Conservation (phyloP, 2,113 vertebrate genomes). For the Zosterops borbonicus region DNA sequence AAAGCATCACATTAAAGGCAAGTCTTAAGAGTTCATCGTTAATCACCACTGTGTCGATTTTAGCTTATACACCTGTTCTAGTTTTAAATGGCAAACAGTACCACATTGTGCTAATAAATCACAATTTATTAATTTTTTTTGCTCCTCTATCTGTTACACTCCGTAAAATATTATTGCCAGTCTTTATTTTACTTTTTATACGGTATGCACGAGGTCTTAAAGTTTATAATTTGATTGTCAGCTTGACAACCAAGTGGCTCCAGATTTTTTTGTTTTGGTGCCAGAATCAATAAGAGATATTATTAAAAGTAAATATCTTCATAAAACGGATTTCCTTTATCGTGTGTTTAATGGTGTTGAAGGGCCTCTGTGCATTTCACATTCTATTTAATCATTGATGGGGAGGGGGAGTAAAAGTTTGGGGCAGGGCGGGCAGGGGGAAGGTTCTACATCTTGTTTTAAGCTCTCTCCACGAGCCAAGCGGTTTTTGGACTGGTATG, state of each 20-base stretch:
- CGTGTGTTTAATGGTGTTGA: slow-evolving; percentile 64
- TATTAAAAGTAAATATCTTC: slow-evolving; percentile 73
- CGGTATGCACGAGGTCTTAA: slow-evolving; percentile 60
- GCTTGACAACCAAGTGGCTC: slow-evolving; percentile 77
- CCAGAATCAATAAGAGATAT: slow-evolving; percentile 70
- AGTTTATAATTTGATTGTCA: slow-evolving; percentile 77
- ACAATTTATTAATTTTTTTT: slow-evolving; percentile 21
- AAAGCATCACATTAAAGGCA: slow-evolving; percentile 75
- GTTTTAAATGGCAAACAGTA: slow-evolving; percentile 77
- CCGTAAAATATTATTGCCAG: slow-evolving; percentile 71
- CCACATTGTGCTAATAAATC: slow-evolving; percentile 78
- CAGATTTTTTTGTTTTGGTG: slow-evolving; percentile 73
- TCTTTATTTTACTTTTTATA: slow-evolving; percentile 61
- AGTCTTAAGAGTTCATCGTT: slow-evolving; percentile 81
- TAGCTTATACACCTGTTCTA: slow-evolving; percentile 82
- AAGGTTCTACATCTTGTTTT: slow-evolving; percentile 55
- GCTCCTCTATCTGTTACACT: slow-evolving; percentile 65
- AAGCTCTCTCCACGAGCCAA: slow-evolving; percentile 72
- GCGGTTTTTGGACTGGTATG: slow-evolving; percentile 82
- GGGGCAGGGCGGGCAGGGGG: accelerated
- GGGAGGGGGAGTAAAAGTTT: slow-evolving; percentile 2
- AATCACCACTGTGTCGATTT: slow-evolving; percentile 82
- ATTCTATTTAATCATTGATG: slow-evolving; percentile 68
- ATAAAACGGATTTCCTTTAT: slow-evolving; percentile 68
- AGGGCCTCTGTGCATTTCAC: slow-evolving; percentile 69